Percentiles rank a stretch among this genome's conserved stretches.
phyloP scores from a whole-genome alignment of 2,113 vertebrate species.

The Psilopsiagon aurifrons region DNA sequence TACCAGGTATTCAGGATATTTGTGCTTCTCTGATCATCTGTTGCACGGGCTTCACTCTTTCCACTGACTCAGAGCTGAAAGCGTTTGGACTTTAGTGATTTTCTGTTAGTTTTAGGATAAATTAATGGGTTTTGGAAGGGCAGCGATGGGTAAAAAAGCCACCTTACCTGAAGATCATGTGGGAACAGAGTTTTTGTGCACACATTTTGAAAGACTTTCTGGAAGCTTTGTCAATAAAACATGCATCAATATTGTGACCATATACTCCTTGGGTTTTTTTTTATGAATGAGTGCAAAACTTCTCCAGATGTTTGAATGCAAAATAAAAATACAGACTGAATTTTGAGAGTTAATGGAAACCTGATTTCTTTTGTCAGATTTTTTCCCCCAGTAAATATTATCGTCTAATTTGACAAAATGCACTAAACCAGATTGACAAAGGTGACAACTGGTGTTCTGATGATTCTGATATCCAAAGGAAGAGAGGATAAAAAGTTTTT shows the following conservation, averaged over 20 bases:
- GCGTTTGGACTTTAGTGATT: not conserved
- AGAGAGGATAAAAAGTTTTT: not conserved
- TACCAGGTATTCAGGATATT: not conserved
- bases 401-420: not conserved
- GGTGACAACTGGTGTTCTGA: rapidly evolving
- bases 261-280: not conserved
- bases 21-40: not conserved
- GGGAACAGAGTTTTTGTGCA: not conserved
- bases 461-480: not conserved
- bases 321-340: not conserved
- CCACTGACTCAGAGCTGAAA: not conserved
- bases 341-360: not conserved
- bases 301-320: not conserved
- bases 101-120: not conserved
- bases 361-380: not conserved
- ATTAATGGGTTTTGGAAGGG: not conserved
- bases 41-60: not conserved
- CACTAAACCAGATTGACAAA: not conserved
- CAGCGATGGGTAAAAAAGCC: not conserved
- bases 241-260: rapidly evolving
- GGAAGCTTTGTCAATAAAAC: not conserved
- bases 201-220: not conserved
- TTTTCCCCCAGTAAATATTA: not conserved
- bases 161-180: not conserved
- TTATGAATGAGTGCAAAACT: rapidly evolving